phyloP scores from a whole-genome alignment of 2,113 vertebrate genomes.

The Dipodomys spectabilis region DNA sequence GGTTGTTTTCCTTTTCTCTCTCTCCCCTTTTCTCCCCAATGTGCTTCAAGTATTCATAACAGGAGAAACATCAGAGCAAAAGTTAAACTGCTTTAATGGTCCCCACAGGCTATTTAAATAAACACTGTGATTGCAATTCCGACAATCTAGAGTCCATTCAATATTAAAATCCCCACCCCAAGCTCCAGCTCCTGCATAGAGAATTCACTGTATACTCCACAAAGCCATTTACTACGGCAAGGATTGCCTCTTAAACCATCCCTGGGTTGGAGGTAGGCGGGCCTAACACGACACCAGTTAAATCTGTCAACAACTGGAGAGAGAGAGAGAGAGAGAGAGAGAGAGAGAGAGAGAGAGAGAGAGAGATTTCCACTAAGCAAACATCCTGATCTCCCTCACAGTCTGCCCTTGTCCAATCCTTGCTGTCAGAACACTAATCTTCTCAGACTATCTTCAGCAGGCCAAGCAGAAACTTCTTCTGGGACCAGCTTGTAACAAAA shows the following conservation, averaged over 20 bases:
- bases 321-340: neutral
- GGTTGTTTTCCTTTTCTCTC: slow-evolving; percentile 75
- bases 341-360: too few species aligned
- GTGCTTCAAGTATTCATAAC: slow-evolving; percentile 78
- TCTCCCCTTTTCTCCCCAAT: slow-evolving; percentile 68
- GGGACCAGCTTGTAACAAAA: slow-evolving; percentile 80
- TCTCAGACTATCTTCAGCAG: slow-evolving; percentile 83
- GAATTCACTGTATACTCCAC: slow-evolving; percentile 83
- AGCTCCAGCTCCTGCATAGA: slow-evolving; percentile 82
- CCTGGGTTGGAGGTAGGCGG: slow-evolving; percentile 77
- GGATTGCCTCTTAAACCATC: slow-evolving; percentile 79
- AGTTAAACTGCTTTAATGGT: slow-evolving; percentile 85
- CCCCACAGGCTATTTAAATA: slow-evolving; percentile 84
- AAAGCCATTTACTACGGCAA: slow-evolving; percentile 73
- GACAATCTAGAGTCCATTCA: slow-evolving; percentile 87
- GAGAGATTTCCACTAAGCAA: slow-evolving; percentile 82
- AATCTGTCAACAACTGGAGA: slow-evolving; percentile 86
- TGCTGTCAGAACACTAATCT: slow-evolving; percentile 82
- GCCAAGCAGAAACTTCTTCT: slow-evolving; percentile 80
- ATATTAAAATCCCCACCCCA: slow-evolving; percentile 82
- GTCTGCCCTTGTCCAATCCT: slow-evolving; percentile 84
- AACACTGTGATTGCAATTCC: slow-evolving; percentile 86
- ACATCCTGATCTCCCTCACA: slow-evolving; percentile 83
- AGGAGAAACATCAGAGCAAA: slow-evolving; percentile 83
- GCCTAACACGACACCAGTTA: slow-evolving; percentile 82